Percentiles rank a stretch among this genome's conserved stretches.
Conservation (phyloP, 1,140 invertebrate species). For the Babylonia areolata region DNA sequence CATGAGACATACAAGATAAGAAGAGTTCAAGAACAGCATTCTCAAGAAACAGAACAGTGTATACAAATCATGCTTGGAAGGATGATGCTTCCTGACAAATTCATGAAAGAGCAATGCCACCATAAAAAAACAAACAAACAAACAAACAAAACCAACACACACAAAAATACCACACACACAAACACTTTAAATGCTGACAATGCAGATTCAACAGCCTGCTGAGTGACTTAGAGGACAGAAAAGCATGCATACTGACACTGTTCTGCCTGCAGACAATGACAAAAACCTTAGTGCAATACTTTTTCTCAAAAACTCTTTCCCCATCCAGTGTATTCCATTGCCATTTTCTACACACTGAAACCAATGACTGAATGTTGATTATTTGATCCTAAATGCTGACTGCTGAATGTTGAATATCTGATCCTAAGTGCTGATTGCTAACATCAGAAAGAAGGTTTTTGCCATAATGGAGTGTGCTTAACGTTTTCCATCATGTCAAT, state of each 20-base stretch:
- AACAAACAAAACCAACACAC: background rate
- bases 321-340: background rate
- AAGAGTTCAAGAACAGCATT: background rate
- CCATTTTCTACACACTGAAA: no score
- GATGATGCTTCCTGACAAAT: no score
- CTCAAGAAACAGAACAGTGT: background rate
- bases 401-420: no score
- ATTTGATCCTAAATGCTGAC: no score
- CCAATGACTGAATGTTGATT: no score
- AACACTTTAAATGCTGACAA: background rate
- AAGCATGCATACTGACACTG: background rate
- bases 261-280: constrained; percentile 14
- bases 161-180: background rate
- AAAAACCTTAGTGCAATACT: no score
- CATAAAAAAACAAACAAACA: background rate
- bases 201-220: background rate
- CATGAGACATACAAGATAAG: background rate
- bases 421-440: no score
- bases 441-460: no score
- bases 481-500: no score
- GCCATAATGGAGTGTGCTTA: no score
- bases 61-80: background rate
- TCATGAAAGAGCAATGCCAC: no score
- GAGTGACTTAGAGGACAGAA: background rate
- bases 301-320: no score